phyloP scores from a whole-genome alignment of 2,888 invertebrate species.

The Hyles lineata region DNA sequence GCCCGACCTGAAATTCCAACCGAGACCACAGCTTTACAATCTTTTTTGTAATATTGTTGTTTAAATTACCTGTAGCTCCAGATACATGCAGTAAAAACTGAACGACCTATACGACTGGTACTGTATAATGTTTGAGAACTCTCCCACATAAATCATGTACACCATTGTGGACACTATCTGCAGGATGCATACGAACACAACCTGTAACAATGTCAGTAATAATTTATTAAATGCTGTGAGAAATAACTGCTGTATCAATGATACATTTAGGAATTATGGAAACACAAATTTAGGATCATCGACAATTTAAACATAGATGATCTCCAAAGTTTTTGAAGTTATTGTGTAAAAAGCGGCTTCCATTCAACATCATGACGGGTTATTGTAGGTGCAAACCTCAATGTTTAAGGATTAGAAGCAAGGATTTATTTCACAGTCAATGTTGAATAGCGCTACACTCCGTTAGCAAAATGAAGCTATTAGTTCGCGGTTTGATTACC shows the following conservation, averaged over 20 bases:
- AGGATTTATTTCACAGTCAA: too few relatives aligned
- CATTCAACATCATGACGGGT: too few relatives aligned
- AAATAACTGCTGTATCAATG: neutral
- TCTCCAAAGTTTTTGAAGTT: too few relatives aligned
- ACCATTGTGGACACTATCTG: slow-evolving; percentile 67
- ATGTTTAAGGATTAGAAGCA: too few relatives aligned
- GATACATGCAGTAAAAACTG: slow-evolving; percentile 65
- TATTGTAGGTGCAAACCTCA: too few relatives aligned
- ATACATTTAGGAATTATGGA: too few relatives aligned
- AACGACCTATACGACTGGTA: slow-evolving; percentile 68
- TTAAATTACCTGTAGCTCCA: slow-evolving; percentile 64
- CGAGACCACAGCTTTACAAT: too few relatives aligned
- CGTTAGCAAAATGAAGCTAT: slow-evolving; percentile 12
- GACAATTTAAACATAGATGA: too few relatives aligned
- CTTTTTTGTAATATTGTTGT: too few relatives aligned
- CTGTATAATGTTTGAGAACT: slow-evolving; percentile 75
- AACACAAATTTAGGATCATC: too few relatives aligned
- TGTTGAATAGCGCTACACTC: neutral
- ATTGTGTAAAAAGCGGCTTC: too few relatives aligned
- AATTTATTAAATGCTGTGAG: neutral
- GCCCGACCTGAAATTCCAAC: too few relatives aligned
- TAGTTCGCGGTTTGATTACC: neutral
- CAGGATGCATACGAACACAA: slow-evolving; percentile 63
- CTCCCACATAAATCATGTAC: slow-evolving; percentile 73
- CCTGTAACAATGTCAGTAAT: slow-evolving; percentile 48